Percentiles rank a stretch among this genome's conserved stretches.
phyloP scores from a whole-genome alignment of 2,888 invertebrate genomes.

The Theristus sp. region DNA sequence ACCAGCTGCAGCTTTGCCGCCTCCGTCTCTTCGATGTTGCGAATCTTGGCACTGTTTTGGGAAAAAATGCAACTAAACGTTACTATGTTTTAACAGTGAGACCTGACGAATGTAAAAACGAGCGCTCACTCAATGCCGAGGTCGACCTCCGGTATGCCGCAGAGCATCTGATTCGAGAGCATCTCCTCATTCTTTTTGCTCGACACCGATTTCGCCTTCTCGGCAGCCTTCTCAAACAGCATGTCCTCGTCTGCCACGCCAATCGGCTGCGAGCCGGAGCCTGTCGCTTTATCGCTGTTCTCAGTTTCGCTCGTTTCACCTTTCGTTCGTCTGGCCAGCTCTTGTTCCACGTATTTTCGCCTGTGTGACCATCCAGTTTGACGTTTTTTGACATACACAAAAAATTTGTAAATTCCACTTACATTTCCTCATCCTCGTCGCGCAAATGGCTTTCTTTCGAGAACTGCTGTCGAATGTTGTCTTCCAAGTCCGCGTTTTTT shows the following conservation, averaged over 20 bases:
- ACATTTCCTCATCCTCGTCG: slow-evolving; percentile 97
- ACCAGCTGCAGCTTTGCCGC: slow-evolving; percentile 82
- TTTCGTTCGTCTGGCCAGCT: slow-evolving; percentile 65
- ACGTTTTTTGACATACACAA: neutral
- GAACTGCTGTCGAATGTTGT: slow-evolving; percentile 77
- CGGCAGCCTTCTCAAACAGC: slow-evolving; percentile 58
- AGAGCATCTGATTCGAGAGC: slow-evolving; percentile 98
- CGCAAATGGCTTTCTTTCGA: slow-evolving; percentile 92
- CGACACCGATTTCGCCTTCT: slow-evolving; percentile 57
- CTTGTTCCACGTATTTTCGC: slow-evolving; percentile 65
- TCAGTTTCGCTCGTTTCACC: slow-evolving; percentile 36
- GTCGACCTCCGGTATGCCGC: slow-evolving; percentile 97
- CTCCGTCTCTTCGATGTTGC: slow-evolving; percentile 96
- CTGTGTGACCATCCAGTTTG: slow-evolving; percentile 26
- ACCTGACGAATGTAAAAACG: no score
- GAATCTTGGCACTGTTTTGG: slow-evolving; percentile 60
- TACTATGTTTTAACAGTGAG: no score
- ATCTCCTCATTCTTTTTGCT: slow-evolving; percentile 85
- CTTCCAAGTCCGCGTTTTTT: slow-evolving; percentile 69
- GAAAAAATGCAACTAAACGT: no score
- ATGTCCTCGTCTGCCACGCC: slow-evolving; percentile 1
- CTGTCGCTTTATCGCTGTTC: no score
- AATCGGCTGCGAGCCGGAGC: slow-evolving; percentile 12
- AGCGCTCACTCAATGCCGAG: slow-evolving; percentile 85
- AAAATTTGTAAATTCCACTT: slow-evolving; percentile 26